Conservation (phyloP, 2,113 vertebrate genomes). For the Cyanistes caeruleus region DNA sequence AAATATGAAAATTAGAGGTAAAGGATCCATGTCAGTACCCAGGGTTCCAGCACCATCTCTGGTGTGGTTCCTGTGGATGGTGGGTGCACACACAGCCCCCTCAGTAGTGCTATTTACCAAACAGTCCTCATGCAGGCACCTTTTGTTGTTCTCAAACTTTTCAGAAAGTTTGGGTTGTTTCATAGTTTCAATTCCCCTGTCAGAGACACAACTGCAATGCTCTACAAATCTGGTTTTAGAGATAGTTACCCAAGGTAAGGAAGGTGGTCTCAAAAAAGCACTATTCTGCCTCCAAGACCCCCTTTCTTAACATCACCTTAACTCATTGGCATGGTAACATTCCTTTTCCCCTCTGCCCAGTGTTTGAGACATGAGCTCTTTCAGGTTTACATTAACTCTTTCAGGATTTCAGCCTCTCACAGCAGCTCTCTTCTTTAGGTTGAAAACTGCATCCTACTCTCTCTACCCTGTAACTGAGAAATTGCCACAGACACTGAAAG, state of each 20-base stretch:
- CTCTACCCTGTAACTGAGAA: neutral
- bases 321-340: neutral
- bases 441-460: neutral
- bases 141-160: neutral
- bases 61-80: fast-evolving
- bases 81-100: neutral
- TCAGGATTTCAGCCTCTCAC: neutral
- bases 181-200: neutral
- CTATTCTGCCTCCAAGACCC: neutral
- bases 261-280: neutral
- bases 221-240: neutral
- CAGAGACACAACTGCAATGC: neutral
- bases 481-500: neutral
- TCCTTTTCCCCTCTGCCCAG: neutral
- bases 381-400: neutral
- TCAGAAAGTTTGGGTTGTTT: neutral
- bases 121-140: neutral
- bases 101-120: neutral
- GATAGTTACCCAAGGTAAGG: neutral
- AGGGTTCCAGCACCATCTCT: neutral
- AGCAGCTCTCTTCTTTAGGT: neutral
- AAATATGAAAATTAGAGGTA: neutral
- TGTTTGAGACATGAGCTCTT: neutral
- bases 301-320: neutral
- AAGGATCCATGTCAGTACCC: neutral